These are phyloP conservation scores for Hanleya hanleyi DNA, from an alignment of 2,888 invertebrate genomes.

Conservation along the genomic window DNA sequence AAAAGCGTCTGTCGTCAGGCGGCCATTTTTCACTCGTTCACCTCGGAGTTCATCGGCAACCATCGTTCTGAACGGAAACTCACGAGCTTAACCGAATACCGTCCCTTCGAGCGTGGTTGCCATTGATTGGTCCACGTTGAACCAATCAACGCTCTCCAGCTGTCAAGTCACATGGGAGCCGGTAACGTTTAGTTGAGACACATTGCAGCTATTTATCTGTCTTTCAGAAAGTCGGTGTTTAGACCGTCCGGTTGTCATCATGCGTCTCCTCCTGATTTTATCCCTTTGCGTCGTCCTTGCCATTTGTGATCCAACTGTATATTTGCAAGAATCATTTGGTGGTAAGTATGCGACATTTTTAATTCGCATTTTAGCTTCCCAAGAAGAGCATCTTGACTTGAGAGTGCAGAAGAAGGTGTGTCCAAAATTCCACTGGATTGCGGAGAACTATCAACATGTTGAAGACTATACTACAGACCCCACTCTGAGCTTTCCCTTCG, in stretches of 20 bases:
- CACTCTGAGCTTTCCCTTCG: too few species aligned
- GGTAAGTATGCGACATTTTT: slow-evolving; percentile 51
- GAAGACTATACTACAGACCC: too few species aligned
- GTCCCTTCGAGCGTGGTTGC: slow-evolving; percentile 61
- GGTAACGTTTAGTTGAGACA: background rate
- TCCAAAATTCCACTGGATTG: too few species aligned
- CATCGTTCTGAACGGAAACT: background rate
- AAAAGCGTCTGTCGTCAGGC: background rate
- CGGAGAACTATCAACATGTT: too few species aligned
- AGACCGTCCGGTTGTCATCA: background rate
- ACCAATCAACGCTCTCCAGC: slow-evolving; percentile 62
- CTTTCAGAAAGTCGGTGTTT: background rate
- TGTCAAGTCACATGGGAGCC: slow-evolving; percentile 61
- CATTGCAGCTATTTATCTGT: background rate
- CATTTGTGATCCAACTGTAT: slow-evolving; percentile 57
- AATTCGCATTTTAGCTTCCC: background rate
- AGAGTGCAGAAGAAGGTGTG: too few species aligned
- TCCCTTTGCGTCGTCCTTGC: slow-evolving; percentile 44
- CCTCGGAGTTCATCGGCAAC: background rate
- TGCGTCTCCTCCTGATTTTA: slow-evolving; percentile 13
- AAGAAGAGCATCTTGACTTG: background rate
- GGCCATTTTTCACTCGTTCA: background rate
- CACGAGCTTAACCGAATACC: slow-evolving; percentile 28
- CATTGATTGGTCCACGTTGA: slow-evolving; percentile 54
- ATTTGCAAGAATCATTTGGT: slow-evolving; percentile 69